phyloP scores from a whole-genome alignment of 1,140 invertebrate species.

The Caenorhabditis brenneri region DNA sequence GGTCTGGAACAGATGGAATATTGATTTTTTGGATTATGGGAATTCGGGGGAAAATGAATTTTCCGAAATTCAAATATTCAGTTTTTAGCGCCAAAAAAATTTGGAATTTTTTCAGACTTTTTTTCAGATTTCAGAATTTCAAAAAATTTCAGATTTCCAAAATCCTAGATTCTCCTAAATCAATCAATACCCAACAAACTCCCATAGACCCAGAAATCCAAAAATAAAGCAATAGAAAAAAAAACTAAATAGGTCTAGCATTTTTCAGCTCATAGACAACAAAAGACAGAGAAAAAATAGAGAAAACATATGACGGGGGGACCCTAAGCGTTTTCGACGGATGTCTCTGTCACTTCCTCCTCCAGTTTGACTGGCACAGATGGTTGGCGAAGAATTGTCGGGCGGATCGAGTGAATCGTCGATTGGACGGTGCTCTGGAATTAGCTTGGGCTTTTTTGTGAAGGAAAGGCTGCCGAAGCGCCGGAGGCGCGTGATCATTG shows the following conservation, averaged over 20 bases:
- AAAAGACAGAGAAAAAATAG: background rate
- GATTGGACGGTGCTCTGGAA: slow-evolving; percentile 48
- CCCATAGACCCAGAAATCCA: too few relatives aligned
- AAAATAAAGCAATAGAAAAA: background rate
- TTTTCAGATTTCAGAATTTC: too few relatives aligned
- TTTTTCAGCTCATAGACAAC: slow-evolving; percentile 33
- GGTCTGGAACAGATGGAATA: too few relatives aligned
- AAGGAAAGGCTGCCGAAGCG: too few relatives aligned
- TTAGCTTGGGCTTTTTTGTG: background rate
- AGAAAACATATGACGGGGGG: background rate
- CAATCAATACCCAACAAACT: too few relatives aligned
- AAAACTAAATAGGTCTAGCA: background rate
- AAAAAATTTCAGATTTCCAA: too few relatives aligned
- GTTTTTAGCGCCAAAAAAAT: too few relatives aligned
- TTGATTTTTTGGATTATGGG: too few relatives aligned
- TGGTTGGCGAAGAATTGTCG: slow-evolving; percentile 47
- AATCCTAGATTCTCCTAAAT: too few relatives aligned
- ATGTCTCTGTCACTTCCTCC: slow-evolving; percentile 29
- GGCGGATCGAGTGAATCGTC: slow-evolving; percentile 44
- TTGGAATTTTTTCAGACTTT: too few relatives aligned
- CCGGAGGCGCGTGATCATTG: too few relatives aligned
- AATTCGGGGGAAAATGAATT: background rate
- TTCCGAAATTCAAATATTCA: background rate
- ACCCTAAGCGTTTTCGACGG: slow-evolving; percentile 13
- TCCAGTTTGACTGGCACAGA: slow-evolving; percentile 22